A percentile compares a stretch with the other conserved stretches of the same genome.
Conservation (phyloP, 2,113 vertebrate genomes). For the Leptosomus discolor region DNA sequence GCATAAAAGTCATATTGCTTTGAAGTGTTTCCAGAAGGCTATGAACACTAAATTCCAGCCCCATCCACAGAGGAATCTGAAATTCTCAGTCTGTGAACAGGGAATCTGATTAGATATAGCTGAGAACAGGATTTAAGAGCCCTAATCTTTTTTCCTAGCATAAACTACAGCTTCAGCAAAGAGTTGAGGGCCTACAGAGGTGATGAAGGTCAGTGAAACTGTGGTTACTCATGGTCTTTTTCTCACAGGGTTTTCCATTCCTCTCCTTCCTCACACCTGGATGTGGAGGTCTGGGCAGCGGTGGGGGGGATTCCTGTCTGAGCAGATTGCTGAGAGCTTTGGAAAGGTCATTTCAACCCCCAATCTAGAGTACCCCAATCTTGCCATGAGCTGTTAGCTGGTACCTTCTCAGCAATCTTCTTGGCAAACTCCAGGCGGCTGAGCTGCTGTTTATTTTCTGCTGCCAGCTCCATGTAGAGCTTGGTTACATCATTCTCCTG, state of each 20-base stretch:
- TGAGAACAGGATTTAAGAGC: background rate
- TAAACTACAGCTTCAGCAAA: background rate
- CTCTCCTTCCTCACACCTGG: background rate
- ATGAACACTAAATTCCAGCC: background rate
- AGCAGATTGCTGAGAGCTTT: background rate
- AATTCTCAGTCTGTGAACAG: background rate
- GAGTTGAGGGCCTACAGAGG: background rate
- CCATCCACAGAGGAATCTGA: background rate
- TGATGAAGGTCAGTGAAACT: background rate
- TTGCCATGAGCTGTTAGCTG: background rate
- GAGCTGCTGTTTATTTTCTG: constrained; percentile 81
- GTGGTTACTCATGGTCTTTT: background rate
- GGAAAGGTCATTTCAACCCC: background rate
- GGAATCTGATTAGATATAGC: accelerated
- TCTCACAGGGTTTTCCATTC: background rate
- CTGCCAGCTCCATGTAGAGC: constrained; percentile 77
- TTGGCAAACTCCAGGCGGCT: constrained; percentile 84
- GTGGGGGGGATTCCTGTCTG: background rate
- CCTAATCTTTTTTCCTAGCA: background rate
- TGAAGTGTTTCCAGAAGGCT: background rate
- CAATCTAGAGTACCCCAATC: background rate
- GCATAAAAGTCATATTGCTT: background rate
- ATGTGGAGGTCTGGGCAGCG: background rate
- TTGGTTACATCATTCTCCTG: constrained; percentile 84
- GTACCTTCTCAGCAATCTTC: constrained; percentile 83